These are phyloP conservation scores for Troides oblongomaculatus DNA, from an alignment of 2,888 invertebrate species.

Conservation along the genomic window DNA sequence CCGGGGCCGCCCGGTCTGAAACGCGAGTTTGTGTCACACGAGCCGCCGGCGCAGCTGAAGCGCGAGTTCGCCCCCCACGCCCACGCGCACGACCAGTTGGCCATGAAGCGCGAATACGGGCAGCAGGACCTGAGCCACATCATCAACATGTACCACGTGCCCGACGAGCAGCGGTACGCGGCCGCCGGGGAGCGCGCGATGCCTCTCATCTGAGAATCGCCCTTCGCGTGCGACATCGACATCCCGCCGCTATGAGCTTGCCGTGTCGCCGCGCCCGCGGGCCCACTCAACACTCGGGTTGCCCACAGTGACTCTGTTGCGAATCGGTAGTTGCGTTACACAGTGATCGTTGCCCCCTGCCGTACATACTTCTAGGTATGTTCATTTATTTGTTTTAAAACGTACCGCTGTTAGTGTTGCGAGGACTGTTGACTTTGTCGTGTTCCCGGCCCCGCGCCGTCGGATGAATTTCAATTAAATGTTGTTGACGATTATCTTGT, in stretches of 20 bases:
- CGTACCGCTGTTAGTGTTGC: slow-evolving; percentile 68
- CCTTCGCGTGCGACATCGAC: slow-evolving; percentile 83
- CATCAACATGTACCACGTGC: slow-evolving; percentile 85
- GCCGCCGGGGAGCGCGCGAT: slow-evolving; percentile 81
- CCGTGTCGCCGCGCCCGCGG: slow-evolving; percentile 22
- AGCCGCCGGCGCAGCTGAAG: slow-evolving; percentile 75
- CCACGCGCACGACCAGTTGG: slow-evolving; percentile 68
- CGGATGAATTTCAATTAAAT: slow-evolving; percentile 66
- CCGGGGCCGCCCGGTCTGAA: slow-evolving; percentile 84
- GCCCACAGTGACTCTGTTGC: slow-evolving; percentile 64
- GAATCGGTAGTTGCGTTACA: slow-evolving; percentile 57
- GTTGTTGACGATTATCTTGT: slow-evolving; percentile 74
- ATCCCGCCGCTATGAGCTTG: slow-evolving; percentile 82
- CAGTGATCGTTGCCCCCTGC: slow-evolving; percentile 70
- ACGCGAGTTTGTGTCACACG: slow-evolving; percentile 76
- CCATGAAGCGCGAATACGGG: slow-evolving; percentile 87
- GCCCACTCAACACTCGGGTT: slow-evolving; percentile 32
- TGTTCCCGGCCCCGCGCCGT: slow-evolving; percentile 49
- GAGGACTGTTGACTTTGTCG: slow-evolving; percentile 62
- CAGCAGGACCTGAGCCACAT: slow-evolving; percentile 82
- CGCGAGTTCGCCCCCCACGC: slow-evolving; percentile 76
- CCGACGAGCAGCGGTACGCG: slow-evolving; percentile 82
- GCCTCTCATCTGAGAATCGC: slow-evolving; percentile 83
- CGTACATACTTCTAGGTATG: slow-evolving; percentile 75
- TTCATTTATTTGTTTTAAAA: slow-evolving; percentile 74